Evolutionary conservation across 2,888 invertebrate genomes (phyloP), one percentile per base, ranked within the genome.

Genomic region (Lacanobia wlatinum): DNA sequence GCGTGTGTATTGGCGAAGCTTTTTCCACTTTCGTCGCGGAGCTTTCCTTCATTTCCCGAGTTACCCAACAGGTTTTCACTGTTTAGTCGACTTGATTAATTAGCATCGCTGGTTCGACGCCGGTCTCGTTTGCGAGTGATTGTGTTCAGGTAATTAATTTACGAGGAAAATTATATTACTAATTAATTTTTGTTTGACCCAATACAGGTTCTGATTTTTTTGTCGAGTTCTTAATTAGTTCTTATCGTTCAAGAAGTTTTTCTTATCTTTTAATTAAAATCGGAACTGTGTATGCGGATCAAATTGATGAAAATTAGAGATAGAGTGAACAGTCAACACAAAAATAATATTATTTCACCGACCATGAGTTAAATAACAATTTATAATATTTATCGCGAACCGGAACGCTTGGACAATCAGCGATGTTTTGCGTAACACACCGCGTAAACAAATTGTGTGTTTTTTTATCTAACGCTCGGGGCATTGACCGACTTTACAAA

Each of bases 401-500:
- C 91, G 92, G 91, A 90, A 92, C 89, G 88, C 81, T 84, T 81
- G 73, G 84, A 88, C 90, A 88, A 90, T 89, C 90, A 87, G 86
- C 87, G 86, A 84, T 78, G 88, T 87, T 94, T 95, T 95, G 95
- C 95, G 95, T 95, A 95, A 95, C 91, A 88, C 87, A 87, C 86
- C 91, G 90, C 93, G 94, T 95, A 95, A 94, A 94, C 94, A 95
- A 93, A 93, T 92, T 92, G 92, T 93, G 88, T 94, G 87, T 92
- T 95, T 94, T 94, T 95, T 95, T 94, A 95, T 95, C 95, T 95
- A 95, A 94, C 93, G 92, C 93, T 87, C 94, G 94, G 95, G 94
- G 96, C 96, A 96, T 95, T 96, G 96, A 96, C 96, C 96, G 95
- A 94, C 90, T 94, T 96, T 93, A 95, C 95, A 91, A 94, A 95